phyloP scores from a whole-genome alignment of 1,140 invertebrate species.

The silkworm (Bombyx mori) region ASM3026992v2 NC_085130.1:13207501-13208000 shows the following conservation, averaged over 20 bases:
- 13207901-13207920: not conserved
- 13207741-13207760: slow-evolving; percentile 3
- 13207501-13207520: too few species aligned
- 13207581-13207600: slow-evolving; percentile 6
- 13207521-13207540: not conserved
- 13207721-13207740: slow-evolving; percentile 1
- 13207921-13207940: not conserved
- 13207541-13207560: slow-evolving; percentile 7
- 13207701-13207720: not conserved
- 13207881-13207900: not conserved
- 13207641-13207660: slow-evolving; percentile 7
- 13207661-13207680: slow-evolving; percentile 2
- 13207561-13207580: slow-evolving; percentile 5
- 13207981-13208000: not conserved
- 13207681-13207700: not conserved
- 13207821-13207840: not conserved
- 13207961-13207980: too few species aligned
- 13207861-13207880: not conserved
- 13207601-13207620: slow-evolving; percentile 7
- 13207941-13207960: not conserved
- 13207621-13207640: slow-evolving; percentile 10
- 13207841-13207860: not conserved
- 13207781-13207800: not conserved
- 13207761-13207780: not conserved
- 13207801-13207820: not conserved